Evolutionary conservation across 2,113 vertebrate species (phyloP).

Genomic region (Anoplopoma fimbria): DNA sequence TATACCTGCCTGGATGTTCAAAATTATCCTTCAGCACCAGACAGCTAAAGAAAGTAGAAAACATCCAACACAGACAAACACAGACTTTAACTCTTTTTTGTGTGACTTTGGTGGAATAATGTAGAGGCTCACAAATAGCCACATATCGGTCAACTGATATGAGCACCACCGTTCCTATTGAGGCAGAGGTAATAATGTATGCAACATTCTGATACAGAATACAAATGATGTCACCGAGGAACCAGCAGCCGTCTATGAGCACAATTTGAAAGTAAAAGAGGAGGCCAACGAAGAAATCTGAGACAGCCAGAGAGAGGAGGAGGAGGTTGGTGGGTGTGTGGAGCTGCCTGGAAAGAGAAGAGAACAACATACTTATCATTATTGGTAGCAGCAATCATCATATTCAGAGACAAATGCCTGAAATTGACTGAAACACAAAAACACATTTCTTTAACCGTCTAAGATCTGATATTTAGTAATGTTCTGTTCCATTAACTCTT

Average conservation of each 20-base stretch:
- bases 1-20: not conserved
- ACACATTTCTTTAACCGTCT: too few relatives aligned
- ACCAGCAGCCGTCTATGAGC: not conserved
- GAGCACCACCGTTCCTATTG: not conserved
- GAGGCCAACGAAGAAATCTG: not conserved
- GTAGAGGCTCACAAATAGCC: not conserved
- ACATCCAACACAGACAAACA: not conserved
- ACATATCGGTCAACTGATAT: not conserved
- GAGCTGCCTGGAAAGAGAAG: not conserved
- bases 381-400: too few relatives aligned
- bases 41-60: not conserved
- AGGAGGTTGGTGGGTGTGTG: constrained; percentile 3
- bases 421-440: too few relatives aligned
- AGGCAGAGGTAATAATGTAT: not conserved
- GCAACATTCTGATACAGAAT: not conserved
- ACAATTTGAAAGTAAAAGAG: not conserved
- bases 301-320: constrained; percentile 8
- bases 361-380: too few relatives aligned
- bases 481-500: too few relatives aligned
- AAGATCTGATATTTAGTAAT: too few relatives aligned
- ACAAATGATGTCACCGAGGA: not conserved
- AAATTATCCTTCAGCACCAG: not conserved
- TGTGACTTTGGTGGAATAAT: not conserved
- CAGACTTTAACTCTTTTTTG: not conserved
- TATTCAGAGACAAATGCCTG: too few relatives aligned